These are phyloP conservation scores for Hypomesus transpacificus DNA, from an alignment of 2,113 vertebrate species.

Conservation along the genomic window DNA sequence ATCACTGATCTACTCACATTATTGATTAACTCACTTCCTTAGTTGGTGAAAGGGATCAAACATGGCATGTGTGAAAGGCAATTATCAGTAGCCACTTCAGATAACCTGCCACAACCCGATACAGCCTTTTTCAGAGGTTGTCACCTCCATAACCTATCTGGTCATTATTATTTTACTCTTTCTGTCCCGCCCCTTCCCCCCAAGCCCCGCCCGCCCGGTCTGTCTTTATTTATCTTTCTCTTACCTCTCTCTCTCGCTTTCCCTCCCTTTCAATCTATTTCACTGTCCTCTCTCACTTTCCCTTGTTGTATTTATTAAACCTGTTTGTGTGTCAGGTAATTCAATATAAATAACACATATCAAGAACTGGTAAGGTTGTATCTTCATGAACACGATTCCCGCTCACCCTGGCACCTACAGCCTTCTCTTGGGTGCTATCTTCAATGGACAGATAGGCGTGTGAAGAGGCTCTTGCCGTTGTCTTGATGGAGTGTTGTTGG, in stretches of 20 bases:
- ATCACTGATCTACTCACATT: conserved; percentile 64
- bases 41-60: conserved; percentile 64
- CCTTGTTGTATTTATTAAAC: conserved; percentile 36
- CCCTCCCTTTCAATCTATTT: conserved; percentile 15
- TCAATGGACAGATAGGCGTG: conserved; percentile 57
- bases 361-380: conserved; percentile 27
- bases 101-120: conserved; percentile 73
- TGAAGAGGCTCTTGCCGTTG: conserved; percentile 40
- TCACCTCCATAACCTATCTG: conserved; percentile 59
- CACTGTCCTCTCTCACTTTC: conserved; percentile 41
- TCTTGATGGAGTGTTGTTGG: conserved; percentile 72
- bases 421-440: conserved; percentile 69
- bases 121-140: conserved; percentile 60
- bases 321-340: too few species aligned
- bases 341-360: conserved; percentile 50
- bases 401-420: conserved; percentile 56
- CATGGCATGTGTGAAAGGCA: conserved; percentile 72
- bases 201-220: background rate
- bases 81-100: conserved; percentile 74
- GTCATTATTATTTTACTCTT: conserved; percentile 49
- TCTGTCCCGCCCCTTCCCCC: conserved; percentile 10
- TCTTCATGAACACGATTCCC: conserved; percentile 2
- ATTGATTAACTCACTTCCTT: conserved; percentile 70
- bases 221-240: conserved; percentile 23
- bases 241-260: background rate